Conservation (phyloP, 2,797 vertebrate species). For the Cossypha heuglini region DNA sequence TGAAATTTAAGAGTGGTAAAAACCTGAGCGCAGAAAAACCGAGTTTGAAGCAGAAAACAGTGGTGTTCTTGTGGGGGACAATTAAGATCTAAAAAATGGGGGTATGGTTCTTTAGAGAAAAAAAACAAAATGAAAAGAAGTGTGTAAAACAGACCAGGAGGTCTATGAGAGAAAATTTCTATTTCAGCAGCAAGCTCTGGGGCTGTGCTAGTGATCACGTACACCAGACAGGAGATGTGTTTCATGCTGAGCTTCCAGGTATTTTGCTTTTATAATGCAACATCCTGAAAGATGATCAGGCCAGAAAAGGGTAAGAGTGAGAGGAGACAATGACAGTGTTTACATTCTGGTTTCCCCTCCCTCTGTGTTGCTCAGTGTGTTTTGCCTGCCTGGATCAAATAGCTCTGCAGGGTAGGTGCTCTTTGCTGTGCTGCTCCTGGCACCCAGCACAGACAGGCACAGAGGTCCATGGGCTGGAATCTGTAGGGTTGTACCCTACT, state of each 20-base stretch:
- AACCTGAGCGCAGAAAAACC: not conserved
- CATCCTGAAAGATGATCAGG: conserved; percentile 24
- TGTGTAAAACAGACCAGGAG: not conserved
- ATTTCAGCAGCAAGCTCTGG: not conserved
- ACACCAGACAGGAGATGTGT: not conserved
- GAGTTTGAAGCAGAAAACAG: not conserved
- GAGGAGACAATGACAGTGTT: not conserved
- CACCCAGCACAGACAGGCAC: not conserved
- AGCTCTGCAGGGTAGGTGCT: not conserved
- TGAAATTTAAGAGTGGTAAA: not conserved
- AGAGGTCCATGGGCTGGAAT: not conserved
- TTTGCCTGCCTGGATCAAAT: not conserved
- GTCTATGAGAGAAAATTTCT: not conserved
- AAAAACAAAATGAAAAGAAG: not conserved
- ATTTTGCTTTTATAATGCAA: conserved; percentile 39
- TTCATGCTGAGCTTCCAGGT: conserved; percentile 29
- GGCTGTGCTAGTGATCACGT: not conserved
- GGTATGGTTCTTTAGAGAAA: not conserved
- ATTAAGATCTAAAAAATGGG: not conserved
- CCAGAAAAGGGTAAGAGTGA: not conserved
- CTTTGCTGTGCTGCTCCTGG: not conserved
- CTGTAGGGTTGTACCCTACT: not conserved
- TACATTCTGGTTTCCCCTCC: not conserved
- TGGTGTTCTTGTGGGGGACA: not conserved
- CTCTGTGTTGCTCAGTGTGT: rapidly evolving